Conservation (phyloP, 1,140 invertebrate genomes). For the Nephila pilipes region DNA sequence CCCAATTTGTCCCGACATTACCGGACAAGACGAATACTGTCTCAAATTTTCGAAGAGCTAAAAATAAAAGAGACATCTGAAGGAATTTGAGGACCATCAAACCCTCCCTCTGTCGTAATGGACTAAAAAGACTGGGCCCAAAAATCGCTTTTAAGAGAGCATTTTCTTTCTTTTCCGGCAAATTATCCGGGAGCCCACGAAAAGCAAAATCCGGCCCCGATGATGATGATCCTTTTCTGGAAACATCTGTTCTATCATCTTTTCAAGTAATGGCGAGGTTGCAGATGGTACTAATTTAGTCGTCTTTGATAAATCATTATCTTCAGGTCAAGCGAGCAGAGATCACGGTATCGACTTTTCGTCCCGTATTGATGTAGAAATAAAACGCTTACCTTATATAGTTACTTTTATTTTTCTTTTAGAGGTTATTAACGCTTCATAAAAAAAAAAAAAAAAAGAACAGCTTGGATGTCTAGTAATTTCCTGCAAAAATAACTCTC, state of each 20-base stretch:
- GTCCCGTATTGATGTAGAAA: background rate
- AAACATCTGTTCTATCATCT: constrained; percentile 63
- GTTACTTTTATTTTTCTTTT: background rate
- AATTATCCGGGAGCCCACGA: constrained; percentile 19
- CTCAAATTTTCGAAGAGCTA: constrained; percentile 36
- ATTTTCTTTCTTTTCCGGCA: background rate
- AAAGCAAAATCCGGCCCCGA: background rate
- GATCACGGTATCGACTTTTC: constrained; percentile 2
- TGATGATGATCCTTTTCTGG: background rate
- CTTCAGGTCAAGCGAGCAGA: constrained; percentile 35
- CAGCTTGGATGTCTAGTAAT: no score
- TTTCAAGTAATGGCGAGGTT: constrained; percentile 15
- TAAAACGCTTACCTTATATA: constrained; percentile 16
- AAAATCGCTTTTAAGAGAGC: constrained; percentile 30
- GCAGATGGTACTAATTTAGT: constrained; percentile 60
- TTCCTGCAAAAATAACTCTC: no score
- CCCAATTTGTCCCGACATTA: background rate
- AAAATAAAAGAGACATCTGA: constrained; percentile 20
- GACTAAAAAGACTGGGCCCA: constrained; percentile 5
- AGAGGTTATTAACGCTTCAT: no score
- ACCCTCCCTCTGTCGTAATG: constrained; percentile 14
- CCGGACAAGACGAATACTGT: background rate
- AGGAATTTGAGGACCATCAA: background rate
- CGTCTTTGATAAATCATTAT: constrained; percentile 65
- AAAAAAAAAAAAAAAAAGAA: no score